These are phyloP conservation scores for Schlechtendalia chinensis DNA, from an alignment of 1,140 invertebrate species.

Conservation along the genomic window DNA sequence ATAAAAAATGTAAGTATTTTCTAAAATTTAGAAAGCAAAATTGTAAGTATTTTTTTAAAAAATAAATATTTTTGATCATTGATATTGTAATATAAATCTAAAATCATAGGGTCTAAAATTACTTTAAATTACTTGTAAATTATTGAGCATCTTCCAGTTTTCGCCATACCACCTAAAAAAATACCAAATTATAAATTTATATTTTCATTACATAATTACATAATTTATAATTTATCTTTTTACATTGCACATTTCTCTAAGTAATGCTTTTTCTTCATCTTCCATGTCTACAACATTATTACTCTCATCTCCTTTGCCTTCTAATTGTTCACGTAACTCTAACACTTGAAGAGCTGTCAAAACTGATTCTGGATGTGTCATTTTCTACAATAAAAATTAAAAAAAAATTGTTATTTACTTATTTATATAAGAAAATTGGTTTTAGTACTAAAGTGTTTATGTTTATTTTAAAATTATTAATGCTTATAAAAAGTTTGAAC, in stretches of 20 bases:
- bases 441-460: too few relatives aligned
- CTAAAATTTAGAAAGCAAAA: neutral
- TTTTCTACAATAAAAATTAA: constrained; percentile 37
- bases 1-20: neutral
- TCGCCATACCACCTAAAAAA: constrained; percentile 67
- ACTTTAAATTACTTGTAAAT: neutral
- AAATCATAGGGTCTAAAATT: neutral
- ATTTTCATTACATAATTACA: constrained; percentile 15
- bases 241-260: constrained; percentile 96
- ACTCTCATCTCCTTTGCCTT: constrained; percentile 61
- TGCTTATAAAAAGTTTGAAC: too few relatives aligned
- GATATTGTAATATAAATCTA: neutral
- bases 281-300: constrained; percentile 64
- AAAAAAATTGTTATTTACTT: neutral
- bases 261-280: constrained; percentile 87
- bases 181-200: constrained; percentile 49
- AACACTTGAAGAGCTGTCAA: constrained; percentile 86
- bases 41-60: neutral
- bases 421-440: too few relatives aligned
- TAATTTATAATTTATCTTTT: constrained; percentile 55
- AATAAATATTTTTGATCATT: neutral
- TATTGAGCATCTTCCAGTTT: constrained; percentile 65
- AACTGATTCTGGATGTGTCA: constrained; percentile 77
- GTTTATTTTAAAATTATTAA: too few relatives aligned
- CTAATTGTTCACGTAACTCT: constrained; percentile 84